Base-by-base conservation (phyloP, 1,140 invertebrate species). In the Lethocerus indicus region DNA sequence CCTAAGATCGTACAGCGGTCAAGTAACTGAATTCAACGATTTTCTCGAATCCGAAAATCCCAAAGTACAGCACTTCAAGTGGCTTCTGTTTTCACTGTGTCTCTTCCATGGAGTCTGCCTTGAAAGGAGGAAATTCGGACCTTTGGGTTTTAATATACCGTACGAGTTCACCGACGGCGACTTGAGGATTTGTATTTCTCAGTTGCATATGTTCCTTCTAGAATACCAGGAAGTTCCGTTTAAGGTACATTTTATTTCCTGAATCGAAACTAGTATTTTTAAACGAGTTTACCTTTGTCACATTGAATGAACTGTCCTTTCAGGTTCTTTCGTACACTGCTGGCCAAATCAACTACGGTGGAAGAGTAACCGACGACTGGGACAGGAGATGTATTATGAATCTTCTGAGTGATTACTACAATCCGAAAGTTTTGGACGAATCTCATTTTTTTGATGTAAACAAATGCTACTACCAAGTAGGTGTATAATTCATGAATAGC, bases 311-410 rank as follows among this genome's bases (percentile, higher is more conserved):
- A n/a, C n/a, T n/a, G n/a, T n/a, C 3, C 29, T 39, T 54, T 29
- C 36, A 76, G 72, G 74, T 79, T 53, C 56, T 78, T 13, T 71
- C 66, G 3, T 79, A 78, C 60, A 75, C 74, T 0, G 76, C 79
- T 2, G 85, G 84, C 0, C 79, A 90, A 58, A 87, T 87, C 46
- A 88, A 88, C 65, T 89, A 89, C 58, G 85, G 85, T 5, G 85
- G 86, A 0, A 71, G 84, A 54, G 83, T 90, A 21, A 87, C 84
- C 0, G 85, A 89, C 60, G 81, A 87, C 59, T 84, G 81, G 79
- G 85, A 90, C 66, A 66, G 83, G 12, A 69, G 83, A 28, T 84
- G 81, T 50, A 66, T 89, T 29, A 67, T 79, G 50, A 82, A 76
- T 49, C 63, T 83, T 25, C 67, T 89, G 3, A 62, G 67, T 3